Evolutionary conservation across 2,888 invertebrate genomes (phyloP), one percentile per base, ranked within the genome.

Genomic region (Clunio marinus): DNA sequence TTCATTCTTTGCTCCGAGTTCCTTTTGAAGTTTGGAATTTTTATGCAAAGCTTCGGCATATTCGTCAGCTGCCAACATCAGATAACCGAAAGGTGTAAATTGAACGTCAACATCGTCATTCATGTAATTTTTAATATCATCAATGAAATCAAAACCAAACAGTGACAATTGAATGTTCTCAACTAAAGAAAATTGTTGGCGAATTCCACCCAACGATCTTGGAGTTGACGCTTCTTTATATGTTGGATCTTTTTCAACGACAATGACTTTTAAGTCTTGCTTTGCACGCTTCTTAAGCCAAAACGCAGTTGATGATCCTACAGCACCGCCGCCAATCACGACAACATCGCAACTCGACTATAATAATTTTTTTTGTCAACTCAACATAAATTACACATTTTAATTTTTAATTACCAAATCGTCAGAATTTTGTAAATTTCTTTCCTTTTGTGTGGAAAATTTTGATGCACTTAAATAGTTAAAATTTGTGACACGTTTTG

Each of bases 101-200:
- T 87, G 82, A 2, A 96, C 80, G 73, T 94, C 87, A n/a, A 91
- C 84, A 70, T 85, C 81, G 5, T 81, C 74, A 7, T 83, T 82
- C 70, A 93, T 83, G 73, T 85, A 77, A 17, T 83, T 76, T 70
- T 85, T 85, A 3, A 85, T 79, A 73, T 89, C 88, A 67, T 94
- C 82, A 68, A 99, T 77, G 80, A 98, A 99, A 66, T 98, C 92
- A 4, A 92, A 86, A 22, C 91, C 88, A 77, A 84, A 95, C 71
- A 93, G 78, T 0, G 96, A 91, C 85, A 99, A 88, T 75, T 90
- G 82, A 67, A 99, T 89, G 79, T 97, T 97, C 82, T 99, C 98
- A 69, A 88, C 87, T 7, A 94, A 77, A 0, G 94, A 91, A 80
- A 94, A 98, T 77, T 99, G 98, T 75, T 96, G 96, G 5, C 92